Conservation (phyloP, 2,888 invertebrate species). For the Amphimallon solstitiale region DNA sequence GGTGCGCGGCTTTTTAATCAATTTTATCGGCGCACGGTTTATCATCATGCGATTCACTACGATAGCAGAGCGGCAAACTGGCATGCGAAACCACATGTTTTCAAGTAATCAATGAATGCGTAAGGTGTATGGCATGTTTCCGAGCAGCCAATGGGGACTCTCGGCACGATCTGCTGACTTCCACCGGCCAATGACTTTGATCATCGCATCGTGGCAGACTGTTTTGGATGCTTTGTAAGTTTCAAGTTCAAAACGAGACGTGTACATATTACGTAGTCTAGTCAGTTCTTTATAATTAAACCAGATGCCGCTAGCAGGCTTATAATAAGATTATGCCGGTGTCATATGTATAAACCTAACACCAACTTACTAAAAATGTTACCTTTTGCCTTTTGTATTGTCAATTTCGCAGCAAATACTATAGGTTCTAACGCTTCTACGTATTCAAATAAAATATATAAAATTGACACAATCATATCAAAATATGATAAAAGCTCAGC, state of each 20-base stretch:
- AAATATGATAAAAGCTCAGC: too few relatives aligned
- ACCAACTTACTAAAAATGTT: too few relatives aligned
- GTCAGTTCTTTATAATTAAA: neutral
- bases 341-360: too few relatives aligned
- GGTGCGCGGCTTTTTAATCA: neutral
- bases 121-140: slow-evolving; percentile 47
- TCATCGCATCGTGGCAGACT: neutral
- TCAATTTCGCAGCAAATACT: too few relatives aligned
- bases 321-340: too few relatives aligned
- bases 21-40: neutral
- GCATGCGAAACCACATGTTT: neutral
- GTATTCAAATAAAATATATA: too few relatives aligned
- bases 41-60: neutral
- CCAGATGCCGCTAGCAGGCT: neutral
- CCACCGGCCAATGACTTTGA: slow-evolving; percentile 33
- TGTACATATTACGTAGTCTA: too few relatives aligned
- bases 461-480: too few relatives aligned
- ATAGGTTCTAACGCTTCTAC: too few relatives aligned
- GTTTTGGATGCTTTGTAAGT: neutral
- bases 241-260: slow-evolving; percentile 25
- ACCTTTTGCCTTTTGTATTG: too few relatives aligned
- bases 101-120: slow-evolving; percentile 33
- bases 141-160: slow-evolving; percentile 42
- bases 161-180: slow-evolving; percentile 46
- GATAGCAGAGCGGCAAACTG: slow-evolving; percentile 5